Evolutionary conservation across 1,140 invertebrate species (phyloP).

Genomic region (Zaprionus africanus): DNA sequence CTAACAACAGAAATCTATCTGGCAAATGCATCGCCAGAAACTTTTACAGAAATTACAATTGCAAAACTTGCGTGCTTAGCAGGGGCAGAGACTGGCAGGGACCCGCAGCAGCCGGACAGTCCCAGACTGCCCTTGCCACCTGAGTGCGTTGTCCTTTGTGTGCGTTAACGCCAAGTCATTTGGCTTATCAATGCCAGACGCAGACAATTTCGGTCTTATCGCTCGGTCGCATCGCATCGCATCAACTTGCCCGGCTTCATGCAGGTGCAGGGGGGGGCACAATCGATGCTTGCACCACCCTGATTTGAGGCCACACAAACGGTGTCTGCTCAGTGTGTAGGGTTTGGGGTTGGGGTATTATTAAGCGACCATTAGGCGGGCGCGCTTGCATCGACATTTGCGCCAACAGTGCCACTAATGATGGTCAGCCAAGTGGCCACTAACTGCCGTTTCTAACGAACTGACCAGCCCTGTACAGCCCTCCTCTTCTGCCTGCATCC

Average conservation of each 20-base stretch:
- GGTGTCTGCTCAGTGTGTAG: background rate
- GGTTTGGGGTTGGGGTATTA: conserved; percentile 51
- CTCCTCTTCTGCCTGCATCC: background rate
- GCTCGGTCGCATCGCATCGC: conserved; percentile 58
- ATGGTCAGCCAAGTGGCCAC: conserved; percentile 58
- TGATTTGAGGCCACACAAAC: conserved; percentile 49
- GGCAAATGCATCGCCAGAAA: conserved; percentile 71
- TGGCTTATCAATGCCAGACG: conserved; percentile 82
- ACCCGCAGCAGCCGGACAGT: conserved; percentile 33
- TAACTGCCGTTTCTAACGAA: conserved; percentile 65
- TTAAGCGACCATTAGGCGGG: conserved; percentile 74
- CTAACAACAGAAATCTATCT: conserved; percentile 80
- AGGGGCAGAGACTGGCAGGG: background rate
- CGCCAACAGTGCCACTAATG: conserved; percentile 72
- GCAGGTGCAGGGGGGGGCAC: conserved; percentile 50
- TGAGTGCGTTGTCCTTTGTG: conserved; percentile 49
- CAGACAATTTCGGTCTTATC: conserved; percentile 76
- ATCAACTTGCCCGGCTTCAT: conserved; percentile 28
- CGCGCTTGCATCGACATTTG: conserved; percentile 52
- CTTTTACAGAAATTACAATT: conserved; percentile 77
- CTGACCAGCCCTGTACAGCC: conserved; percentile 19
- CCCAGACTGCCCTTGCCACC: background rate
- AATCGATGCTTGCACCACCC: conserved; percentile 42
- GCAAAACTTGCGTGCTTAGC: conserved; percentile 68
- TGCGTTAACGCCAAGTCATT: conserved; percentile 79